Base-by-base conservation (phyloP, 2,113 vertebrate genomes). In the Xenus cinereus region DNA sequence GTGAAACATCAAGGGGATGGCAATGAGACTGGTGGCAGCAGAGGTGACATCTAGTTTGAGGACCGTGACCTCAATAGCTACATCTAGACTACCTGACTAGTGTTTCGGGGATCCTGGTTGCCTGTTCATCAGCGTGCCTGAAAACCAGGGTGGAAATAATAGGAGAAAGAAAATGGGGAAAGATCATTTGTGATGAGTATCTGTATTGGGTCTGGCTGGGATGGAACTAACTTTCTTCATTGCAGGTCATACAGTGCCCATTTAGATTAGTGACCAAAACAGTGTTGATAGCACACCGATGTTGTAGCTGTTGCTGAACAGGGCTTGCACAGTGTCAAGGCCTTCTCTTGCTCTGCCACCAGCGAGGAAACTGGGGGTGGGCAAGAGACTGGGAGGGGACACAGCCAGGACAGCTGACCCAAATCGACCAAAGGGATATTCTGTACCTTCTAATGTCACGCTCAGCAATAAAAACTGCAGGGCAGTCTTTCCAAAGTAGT, bases 211-310 rank as follows among this genome's bases (percentile, higher is more conserved):
- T 62, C 48, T 75, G 51, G 4, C 43, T 48, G 60, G 16, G 35
- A 3, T 32, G n/a, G 33, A 87, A 18, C 16, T n/a, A 5, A 12
- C 15, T 48, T 74, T 43, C 26, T 64, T 51, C 35, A 12, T 56
- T 0, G 0, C 27, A 71, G 74, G 50, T 73, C 2, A 0, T 18
- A 5, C 2, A 7, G 39, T 81, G 24, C 66, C 82, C 41, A 5
- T 82, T 53, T 12, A 18, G 41, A 17, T 48, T 23, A 35, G 33
- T 50, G 37, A 33, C 46, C 75, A 6, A 71, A 84, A 6, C 0
- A 4, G 66, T 13, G 22, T 9, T 72, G 43, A 9, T 26, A 35
- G 10, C 5, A 6, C 27, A 39, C 18, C 8, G 2, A 3, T 14
- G n/a, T 43, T 71, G 37, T 28, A 63, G 4, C 50, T 77, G 12